These are phyloP conservation scores for Pseudochromis fuscus DNA, from an alignment of 2,797 vertebrate genomes.

Conservation along the genomic window DNA sequence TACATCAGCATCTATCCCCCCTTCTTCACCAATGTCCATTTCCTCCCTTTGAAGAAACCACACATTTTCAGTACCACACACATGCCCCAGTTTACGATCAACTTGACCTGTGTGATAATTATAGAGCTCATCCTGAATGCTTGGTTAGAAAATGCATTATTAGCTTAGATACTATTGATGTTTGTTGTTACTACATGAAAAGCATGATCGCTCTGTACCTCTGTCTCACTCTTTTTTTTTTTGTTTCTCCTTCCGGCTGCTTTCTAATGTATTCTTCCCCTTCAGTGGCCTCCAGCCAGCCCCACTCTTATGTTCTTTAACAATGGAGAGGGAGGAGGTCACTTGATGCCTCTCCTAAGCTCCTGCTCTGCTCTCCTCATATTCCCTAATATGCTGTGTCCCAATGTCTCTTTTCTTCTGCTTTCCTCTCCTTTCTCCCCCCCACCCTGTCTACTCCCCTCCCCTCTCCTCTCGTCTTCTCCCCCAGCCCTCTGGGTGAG, in stretches of 20 bases:
- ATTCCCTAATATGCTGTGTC: slow-evolving; percentile 69
- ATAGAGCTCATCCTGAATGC: neutral
- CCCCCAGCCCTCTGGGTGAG: slow-evolving; percentile 73
- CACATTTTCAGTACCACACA: neutral
- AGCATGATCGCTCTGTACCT: slow-evolving; percentile 27
- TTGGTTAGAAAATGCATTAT: slow-evolving; percentile 25
- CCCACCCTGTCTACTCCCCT: slow-evolving; percentile 16
- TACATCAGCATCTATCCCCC: slow-evolving; percentile 25
- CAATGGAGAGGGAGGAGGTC: slow-evolving; percentile 80
- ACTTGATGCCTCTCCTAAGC: slow-evolving; percentile 77
- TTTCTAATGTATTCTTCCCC: slow-evolving; percentile 77
- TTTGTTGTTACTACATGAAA: slow-evolving; percentile 43
- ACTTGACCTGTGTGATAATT: slow-evolving; percentile 18
- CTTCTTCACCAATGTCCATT: slow-evolving; percentile 21
- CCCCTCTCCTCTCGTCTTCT: slow-evolving; percentile 26
- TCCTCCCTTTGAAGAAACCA: slow-evolving; percentile 44
- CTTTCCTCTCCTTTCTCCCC: slow-evolving; percentile 35
- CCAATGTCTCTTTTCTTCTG: slow-evolving; percentile 66
- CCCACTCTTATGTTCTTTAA: slow-evolving; percentile 75
- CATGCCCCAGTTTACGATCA: slow-evolving; percentile 17
- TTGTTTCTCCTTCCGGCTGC: slow-evolving; percentile 43
- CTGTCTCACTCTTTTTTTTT: slow-evolving; percentile 27
- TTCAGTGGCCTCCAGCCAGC: slow-evolving; percentile 77
- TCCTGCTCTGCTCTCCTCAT: slow-evolving; percentile 67
- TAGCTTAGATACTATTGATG: slow-evolving; percentile 23